phyloP scores from a whole-genome alignment of 2,888 invertebrate species.

The Sepiola atlantica region DNA sequence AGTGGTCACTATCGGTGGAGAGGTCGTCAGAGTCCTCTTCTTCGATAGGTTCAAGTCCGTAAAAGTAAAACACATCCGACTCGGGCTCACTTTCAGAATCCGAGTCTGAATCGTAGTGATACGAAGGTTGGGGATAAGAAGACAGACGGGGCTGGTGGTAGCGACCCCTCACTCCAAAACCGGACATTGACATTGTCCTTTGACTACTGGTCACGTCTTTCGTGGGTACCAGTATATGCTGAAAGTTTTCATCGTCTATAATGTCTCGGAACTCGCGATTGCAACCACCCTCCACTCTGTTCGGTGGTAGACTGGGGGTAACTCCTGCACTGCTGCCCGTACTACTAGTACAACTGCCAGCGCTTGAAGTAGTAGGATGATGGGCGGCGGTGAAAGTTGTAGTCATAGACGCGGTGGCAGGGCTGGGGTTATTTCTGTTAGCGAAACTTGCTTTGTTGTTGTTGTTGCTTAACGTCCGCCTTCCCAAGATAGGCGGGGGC shows the following conservation, averaged over 20 bases:
- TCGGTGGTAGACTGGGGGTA: neutral
- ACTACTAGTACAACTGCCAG: neutral
- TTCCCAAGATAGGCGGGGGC: conserved; percentile 34
- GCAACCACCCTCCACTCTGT: neutral
- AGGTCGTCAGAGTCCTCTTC: conserved; percentile 66
- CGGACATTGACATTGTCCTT: neutral
- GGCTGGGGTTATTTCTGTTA: neutral
- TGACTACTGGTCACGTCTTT: neutral
- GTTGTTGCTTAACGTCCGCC: conserved; percentile 13
- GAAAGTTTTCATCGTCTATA: conserved; percentile 11
- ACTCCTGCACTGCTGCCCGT: neutral
- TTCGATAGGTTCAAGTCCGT: conserved; percentile 65
- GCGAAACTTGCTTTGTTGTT: conserved; percentile 35
- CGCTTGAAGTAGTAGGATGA: neutral
- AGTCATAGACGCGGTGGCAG: neutral
- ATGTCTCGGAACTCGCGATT: conserved; percentile 40
- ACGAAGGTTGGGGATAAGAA: neutral
- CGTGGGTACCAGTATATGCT: neutral
- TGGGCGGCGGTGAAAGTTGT: neutral
- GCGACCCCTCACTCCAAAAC: conserved; percentile 17
- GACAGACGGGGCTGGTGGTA: neutral
- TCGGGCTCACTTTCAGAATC: conserved; percentile 56
- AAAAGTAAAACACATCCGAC: conserved; percentile 59
- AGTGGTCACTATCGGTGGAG: conserved; percentile 51
- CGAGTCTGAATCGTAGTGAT: conserved; percentile 52